Evolutionary conservation across 2,888 invertebrate species (phyloP), one percentile per base, ranked within the genome.

Genomic region (Eupeodes latifasciatus): DNA sequence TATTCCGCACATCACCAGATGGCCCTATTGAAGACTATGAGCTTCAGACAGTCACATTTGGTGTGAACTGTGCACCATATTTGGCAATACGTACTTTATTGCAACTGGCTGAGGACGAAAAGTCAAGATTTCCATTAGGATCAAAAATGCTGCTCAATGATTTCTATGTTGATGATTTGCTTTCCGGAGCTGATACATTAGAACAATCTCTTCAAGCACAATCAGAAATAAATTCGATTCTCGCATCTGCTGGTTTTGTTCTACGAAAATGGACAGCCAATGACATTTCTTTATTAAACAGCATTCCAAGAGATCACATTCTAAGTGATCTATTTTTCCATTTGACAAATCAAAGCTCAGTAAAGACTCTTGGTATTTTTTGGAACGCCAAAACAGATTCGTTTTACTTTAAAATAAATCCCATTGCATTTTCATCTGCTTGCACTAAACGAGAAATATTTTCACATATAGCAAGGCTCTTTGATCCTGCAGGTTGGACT

Each of bases 191-290:
- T 57, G 61, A 81, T 44, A 55, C 81, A 0, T 49, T 81, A 12
- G n/a, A 59, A n/a, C 34, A 72, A 53, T 69, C 79, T 10, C 4
- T 76, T 2, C 36, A 74, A 77, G 64, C 77, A 27, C 74, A 72
- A 61, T 59, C 72, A 19, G 72, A 90, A 76, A 40, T 90, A 27
- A 83, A 16, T 19, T 7, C 67, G 1, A 69, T 85, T 10, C 34
- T 85, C 9, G 36, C 9, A 10, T 49, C 77, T 4, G 89, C 78
- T n/a, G 85, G 81, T 12, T 81, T 89, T 62, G 19, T 16, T 9
- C 12, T 89, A 27, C 53, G 81, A 19, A 89, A 89, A 61, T 89
- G 86, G 85, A 75, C 57, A n/a, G 47, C 82, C 2, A 87, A 90
- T 57, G 2, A 64, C 10, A 12, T 0, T 7, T 6, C 9, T 5